Evolutionary conservation across 2,797 vertebrate genomes (phyloP), one percentile per base, ranked within the genome.

Genomic region (Alosa sapidissima): DNA sequence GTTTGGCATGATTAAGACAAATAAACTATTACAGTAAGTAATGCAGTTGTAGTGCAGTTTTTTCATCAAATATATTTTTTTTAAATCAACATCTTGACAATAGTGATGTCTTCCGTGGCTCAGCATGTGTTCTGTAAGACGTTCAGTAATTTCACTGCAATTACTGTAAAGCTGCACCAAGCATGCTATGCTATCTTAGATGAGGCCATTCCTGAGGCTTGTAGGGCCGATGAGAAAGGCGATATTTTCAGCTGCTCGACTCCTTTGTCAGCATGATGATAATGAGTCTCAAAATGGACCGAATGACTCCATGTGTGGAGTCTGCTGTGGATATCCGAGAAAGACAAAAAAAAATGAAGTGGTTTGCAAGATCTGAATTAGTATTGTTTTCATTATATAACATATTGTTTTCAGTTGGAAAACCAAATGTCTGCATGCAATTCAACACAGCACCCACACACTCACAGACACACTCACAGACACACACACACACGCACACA

Each of bases 401-500:
- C 21, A 21, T n/a, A n/a, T 58, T 21, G 21, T 58, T 58, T 58
- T 58, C 19, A 58, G 5, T n/a, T 51, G 49, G 55, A 19, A 58
- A 58, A 58, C 55, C 55, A 58, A 19, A 58, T 58, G 41, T 41
- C 41, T 41, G 19, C 52, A 58, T 19, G 19, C 21, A 58, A 58
- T 58, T n/a, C 16, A 58, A 58, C 55, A 58, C 19, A 58, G 6
- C 24, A 28, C 8, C 28, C 5, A 28, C 24, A 68, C 8, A 28
- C 8, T 33, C 5, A 28, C 24, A 68, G 1, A 58, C 16, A 11
- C 51, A 28, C n/a, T 36, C 24, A 13, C 0, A 48, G 1, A 52
- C 81, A 54, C 2, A 28, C 52, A 48, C 4, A n/a, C 84, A 83
- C 84, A 68, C 45, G 52, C 75, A 81, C 54, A 58, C 52, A 49